Base-by-base conservation (phyloP, 2,113 vertebrate genomes). In the Lathamus discolor region DNA sequence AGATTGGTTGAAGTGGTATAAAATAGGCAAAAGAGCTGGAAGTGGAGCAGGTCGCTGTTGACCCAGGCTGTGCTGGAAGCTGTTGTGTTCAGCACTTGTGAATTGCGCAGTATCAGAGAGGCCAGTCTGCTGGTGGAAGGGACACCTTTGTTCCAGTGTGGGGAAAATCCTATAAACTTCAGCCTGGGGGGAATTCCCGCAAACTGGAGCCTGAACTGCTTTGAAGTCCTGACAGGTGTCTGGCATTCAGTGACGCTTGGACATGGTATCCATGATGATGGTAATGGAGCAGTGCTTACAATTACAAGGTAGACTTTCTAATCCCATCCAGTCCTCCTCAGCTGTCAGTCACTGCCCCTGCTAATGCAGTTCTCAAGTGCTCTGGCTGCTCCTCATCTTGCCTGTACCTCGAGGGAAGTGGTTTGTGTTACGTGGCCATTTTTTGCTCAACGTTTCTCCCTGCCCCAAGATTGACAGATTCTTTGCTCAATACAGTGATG, bases 361-460 rank as follows among this genome's bases (percentile, higher is more conserved):
- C 75, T 28, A 4, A 17, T 16, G 13, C 1, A 2, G 10, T 67
- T 70, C 41, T 39, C 27, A 1, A 10, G 31, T 27, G 2, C 44
- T 48, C 62, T 17, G 39, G 10, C 83, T 63, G 69, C 12, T 13
- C 3, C 2, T 0, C 14, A 1, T 24, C 43, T 25, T 9, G 9
- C 28, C 25, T 4, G 1, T 27, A 7, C 48, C 61, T 39, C 48
- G 1, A 4, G 64, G 88, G 79, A 54, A 48, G 14, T 13, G 27
- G 5, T 59, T 44, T 14, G 1, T 23, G 44, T 51, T 70, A 3
- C 0, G 0, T 51, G 46, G 61, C n/a, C 0, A 0, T 25, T 55
- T 77, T 49, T 63, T 13, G 11, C 3, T 1, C 61, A 9, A 12
- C 0, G 0, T 62, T 86, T 62, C 27, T 81, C 64, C 70, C 22